Percentiles rank a stretch among this genome's conserved stretches.
Evolutionary conservation across 2,888 invertebrate genomes (phyloP).

Genomic region (Melanotus villosus): DNA sequence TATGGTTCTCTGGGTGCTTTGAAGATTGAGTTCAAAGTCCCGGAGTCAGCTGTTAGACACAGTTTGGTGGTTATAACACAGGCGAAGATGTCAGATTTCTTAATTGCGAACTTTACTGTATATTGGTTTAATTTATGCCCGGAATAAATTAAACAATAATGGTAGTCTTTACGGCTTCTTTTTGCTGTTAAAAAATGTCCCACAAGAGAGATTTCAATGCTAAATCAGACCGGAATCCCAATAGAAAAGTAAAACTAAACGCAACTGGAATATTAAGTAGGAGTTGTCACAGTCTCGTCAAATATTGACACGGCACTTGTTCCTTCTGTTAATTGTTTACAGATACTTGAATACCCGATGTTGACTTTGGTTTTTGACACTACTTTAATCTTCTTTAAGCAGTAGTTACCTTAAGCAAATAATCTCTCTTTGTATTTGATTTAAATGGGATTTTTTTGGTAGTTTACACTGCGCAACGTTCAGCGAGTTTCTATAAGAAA

Average conservation of each 20-base stretch:
- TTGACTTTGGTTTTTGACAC: conserved; percentile 57
- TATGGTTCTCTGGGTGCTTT: conserved; percentile 15
- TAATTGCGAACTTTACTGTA: conserved; percentile 11
- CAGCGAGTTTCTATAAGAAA: conserved; percentile 35
- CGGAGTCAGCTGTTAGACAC: conserved; percentile 17
- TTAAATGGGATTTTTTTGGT: background rate
- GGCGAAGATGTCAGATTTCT: background rate
- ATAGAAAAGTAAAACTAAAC: conserved; percentile 45
- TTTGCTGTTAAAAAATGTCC: conserved; percentile 1
- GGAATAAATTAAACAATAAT: conserved; percentile 19
- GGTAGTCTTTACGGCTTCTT: too few species aligned
- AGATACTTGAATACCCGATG: conserved; percentile 49
- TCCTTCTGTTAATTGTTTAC: conserved; percentile 56
- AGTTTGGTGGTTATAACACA: conserved; percentile 15
- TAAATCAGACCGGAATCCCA: conserved; percentile 35
- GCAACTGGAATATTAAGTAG: conserved; percentile 39
- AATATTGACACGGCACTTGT: conserved; percentile 60
- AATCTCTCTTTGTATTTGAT: conserved; percentile 28
- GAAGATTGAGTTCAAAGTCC: conserved; percentile 22
- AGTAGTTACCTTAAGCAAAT: conserved; percentile 43
- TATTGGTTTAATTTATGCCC: conserved; percentile 15
- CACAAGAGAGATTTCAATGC: conserved; percentile 41
- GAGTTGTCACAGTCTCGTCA: conserved; percentile 52
- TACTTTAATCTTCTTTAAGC: conserved; percentile 47
- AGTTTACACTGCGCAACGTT: conserved; percentile 21